Conservation (phyloP, 2,888 invertebrate species). For the Tetanocera ferruginea region DNA sequence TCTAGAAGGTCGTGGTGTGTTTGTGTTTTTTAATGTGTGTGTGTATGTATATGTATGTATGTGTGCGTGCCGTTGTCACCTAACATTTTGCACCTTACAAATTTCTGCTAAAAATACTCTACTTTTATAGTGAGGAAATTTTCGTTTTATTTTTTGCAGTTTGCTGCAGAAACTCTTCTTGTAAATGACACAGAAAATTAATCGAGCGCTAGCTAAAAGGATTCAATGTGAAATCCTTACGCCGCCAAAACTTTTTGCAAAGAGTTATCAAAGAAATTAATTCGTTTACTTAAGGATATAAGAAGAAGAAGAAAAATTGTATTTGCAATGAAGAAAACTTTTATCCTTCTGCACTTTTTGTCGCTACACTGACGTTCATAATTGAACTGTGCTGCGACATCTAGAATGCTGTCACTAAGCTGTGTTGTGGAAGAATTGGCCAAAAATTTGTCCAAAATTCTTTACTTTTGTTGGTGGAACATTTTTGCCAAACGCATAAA, state of each 20-base stretch:
- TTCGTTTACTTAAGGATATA: no score
- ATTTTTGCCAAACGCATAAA: no score
- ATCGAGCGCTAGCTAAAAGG: not conserved
- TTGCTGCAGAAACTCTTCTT: not conserved
- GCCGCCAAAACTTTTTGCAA: not conserved
- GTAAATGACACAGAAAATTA: conserved; percentile 8
- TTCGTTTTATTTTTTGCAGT: not conserved
- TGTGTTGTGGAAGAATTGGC: no score
- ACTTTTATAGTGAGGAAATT: not conserved
- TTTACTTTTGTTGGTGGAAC: no score
- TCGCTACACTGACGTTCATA: no score
- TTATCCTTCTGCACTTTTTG: no score
- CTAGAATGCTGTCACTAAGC: no score
- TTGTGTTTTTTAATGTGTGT: not conserved
- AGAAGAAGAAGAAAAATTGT: no score
- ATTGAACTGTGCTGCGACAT: no score
- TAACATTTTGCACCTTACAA: conserved; percentile 21
- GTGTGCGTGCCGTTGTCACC: not conserved
- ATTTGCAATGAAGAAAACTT: no score
- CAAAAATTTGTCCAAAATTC: no score
- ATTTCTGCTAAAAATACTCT: conserved; percentile 18
- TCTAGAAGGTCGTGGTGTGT: not conserved
- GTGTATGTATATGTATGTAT: not conserved
- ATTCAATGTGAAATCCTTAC: not conserved
- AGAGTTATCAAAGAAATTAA: no score